A percentile compares a stretch with the other conserved stretches of the same genome.
phyloP scores from a whole-genome alignment of 1,140 invertebrate species.

The Scaptodrosophila lebanonensis region DNA sequence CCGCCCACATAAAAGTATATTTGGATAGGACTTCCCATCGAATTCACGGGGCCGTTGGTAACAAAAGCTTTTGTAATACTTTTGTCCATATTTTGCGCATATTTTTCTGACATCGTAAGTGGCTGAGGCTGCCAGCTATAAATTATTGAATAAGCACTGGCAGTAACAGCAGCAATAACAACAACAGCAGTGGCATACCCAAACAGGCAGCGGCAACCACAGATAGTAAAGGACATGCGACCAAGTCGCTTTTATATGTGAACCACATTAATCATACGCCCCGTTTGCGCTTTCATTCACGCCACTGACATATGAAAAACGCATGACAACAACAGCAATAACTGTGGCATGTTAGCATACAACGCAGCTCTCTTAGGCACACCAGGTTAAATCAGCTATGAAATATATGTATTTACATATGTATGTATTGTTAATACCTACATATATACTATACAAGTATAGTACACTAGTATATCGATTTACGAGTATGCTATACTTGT shows the following conservation, averaged over 20 bases:
- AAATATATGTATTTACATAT: too few species aligned
- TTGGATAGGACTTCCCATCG: too few species aligned
- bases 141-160: conserved; percentile 73
- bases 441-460: conserved; percentile 12
- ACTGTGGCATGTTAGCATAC: conserved; percentile 14
- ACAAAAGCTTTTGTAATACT: conserved; percentile 67
- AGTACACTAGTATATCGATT: conserved; percentile 3
- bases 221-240: conserved; percentile 24
- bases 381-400: conserved; percentile 66
- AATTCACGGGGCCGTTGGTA: conserved; percentile 23
- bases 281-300: conserved; percentile 73
- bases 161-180: conserved; percentile 36
- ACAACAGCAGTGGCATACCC: conserved; percentile 9
- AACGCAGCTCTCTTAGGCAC: conserved; percentile 54
- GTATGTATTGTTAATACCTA: too few species aligned
- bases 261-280: conserved; percentile 74
- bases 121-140: conserved; percentile 71
- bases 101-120: conserved; percentile 74
- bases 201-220: conserved; percentile 13
- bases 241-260: conserved; percentile 66
- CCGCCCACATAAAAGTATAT: conserved; percentile 14
- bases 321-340: conserved; percentile 42
- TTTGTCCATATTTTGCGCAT: conserved; percentile 73
- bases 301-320: conserved; percentile 70
- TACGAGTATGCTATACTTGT: conserved; percentile 13